Evolutionary conservation across 1,140 invertebrate genomes (phyloP), one percentile per base, ranked within the genome.

Genomic region (Listronotus oregonensis): DNA sequence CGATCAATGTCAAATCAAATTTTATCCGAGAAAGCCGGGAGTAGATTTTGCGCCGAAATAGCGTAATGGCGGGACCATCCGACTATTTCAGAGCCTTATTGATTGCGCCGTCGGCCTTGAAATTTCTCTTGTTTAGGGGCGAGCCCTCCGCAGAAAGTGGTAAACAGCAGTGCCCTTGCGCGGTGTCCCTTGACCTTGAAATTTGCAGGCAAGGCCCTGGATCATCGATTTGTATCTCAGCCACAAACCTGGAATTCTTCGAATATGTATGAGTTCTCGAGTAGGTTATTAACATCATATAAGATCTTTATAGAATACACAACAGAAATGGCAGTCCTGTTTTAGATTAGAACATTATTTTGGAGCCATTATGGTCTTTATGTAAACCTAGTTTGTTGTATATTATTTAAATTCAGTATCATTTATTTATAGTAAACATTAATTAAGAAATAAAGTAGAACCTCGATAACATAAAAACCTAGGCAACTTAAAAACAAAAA

Each of bases 51-150:
- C 60, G 60, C 65, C 59, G 59, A 64, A 59, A 59, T 43, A 6
- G 52, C 52, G 52, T 40, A 27, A 27, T 27, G 50, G 57, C 54
- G 52, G 47, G 32, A n/a, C 51, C 43, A 50, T 46, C 21, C 51
- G 21, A 21, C 31, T 31, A 52, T 44, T 58, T 58, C 44, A 39
- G 59, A 40, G 57, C 55, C 58, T 64, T 74, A 74, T 74, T 69
- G 73, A 74, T 74, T 69, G 52, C 64, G 49, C 55, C 34, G n/a
- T 27, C 55, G 72, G 67, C 73, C 73, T 74, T 74, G 73, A 74
- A 72, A 66, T 18, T 18, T 47, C 56, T 54, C 44, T 21, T 64
- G 54, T 39, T 60, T 69, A 59, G 70, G 64, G 69, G 62, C 57
- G 58, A 62, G 57, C 50, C 57, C 56, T 64, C 51, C 57, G 51